phyloP scores from a whole-genome alignment of 1,140 invertebrate species.

The Drosophila saltans region DNA sequence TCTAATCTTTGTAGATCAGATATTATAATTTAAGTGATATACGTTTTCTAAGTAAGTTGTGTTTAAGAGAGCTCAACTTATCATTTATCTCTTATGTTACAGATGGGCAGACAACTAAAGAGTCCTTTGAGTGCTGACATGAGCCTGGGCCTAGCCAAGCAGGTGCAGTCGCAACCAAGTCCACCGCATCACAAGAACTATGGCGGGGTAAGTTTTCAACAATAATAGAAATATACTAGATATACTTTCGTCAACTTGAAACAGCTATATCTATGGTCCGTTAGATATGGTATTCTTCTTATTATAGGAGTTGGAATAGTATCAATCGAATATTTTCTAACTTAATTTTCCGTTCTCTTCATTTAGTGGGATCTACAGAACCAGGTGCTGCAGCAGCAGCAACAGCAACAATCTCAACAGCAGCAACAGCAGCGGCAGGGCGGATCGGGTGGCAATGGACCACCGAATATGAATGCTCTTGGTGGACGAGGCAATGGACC shows the following conservation, averaged over 20 bases:
- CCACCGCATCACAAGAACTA: conserved; percentile 86
- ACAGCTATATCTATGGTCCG: too few relatives aligned
- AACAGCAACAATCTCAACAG: conserved; percentile 72
- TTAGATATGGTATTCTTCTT: too few relatives aligned
- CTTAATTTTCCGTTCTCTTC: background rate
- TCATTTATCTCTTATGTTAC: background rate
- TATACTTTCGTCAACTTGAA: too few relatives aligned
- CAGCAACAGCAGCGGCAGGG: conserved; percentile 42
- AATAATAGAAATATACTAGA: background rate
- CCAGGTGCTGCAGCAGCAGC: conserved; percentile 84
- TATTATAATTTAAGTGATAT: conserved; percentile 8
- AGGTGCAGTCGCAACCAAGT: conserved; percentile 85
- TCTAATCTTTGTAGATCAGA: background rate
- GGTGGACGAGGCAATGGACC: conserved; percentile 55
- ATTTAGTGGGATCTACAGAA: conserved; percentile 83
- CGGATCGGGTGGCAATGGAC: conserved; percentile 52
- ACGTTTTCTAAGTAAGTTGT: too few relatives aligned
- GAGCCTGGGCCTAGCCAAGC: conserved; percentile 77
- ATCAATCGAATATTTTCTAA: background rate
- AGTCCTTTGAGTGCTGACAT: conserved; percentile 85
- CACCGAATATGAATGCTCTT: conserved; percentile 72
- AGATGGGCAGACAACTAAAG: conserved; percentile 84
- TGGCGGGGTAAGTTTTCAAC: conserved; percentile 83
- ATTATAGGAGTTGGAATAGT: too few relatives aligned
- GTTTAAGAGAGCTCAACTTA: background rate